Conservation (phyloP, 2,888 invertebrate genomes). For the Byasa hedistus region DNA sequence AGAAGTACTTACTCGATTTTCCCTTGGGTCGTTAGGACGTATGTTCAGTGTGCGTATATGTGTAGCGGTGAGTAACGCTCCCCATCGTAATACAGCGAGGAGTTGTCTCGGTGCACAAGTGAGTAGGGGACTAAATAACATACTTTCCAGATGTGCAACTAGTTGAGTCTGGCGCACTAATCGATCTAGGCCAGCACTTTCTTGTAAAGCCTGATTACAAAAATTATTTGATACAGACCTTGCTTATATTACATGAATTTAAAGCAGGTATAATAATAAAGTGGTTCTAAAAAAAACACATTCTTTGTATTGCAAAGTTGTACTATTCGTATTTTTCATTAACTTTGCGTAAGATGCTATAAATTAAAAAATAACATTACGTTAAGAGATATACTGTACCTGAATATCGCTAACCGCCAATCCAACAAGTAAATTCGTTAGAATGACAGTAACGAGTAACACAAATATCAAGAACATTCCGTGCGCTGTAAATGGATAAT, state of each 20-base stretch:
- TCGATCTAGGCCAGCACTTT: conserved; percentile 88
- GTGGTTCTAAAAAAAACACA: too few species aligned
- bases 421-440: conserved; percentile 91
- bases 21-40: conserved; percentile 90
- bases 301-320: too few species aligned
- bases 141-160: conserved; percentile 89
- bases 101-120: conserved; percentile 83
- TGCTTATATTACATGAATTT: not conserved
- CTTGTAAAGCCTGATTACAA: conserved; percentile 83
- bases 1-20: conserved; percentile 77
- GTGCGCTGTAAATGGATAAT: conserved; percentile 87
- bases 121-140: conserved; percentile 88
- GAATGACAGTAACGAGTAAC: conserved; percentile 87
- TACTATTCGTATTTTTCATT: too few species aligned
- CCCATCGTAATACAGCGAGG: conserved; percentile 83
- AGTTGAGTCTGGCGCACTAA: conserved; percentile 90
- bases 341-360: too few species aligned
- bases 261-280: too few species aligned
- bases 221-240: not conserved
- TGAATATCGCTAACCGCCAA: conserved; percentile 92
- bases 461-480: conserved; percentile 88
- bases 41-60: conserved; percentile 87
- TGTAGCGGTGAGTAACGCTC: conserved; percentile 87
- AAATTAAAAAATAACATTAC: not conserved
- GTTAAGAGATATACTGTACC: conserved; percentile 47